Evolutionary conservation across 2,888 invertebrate species (phyloP).

Genomic region (Eristalis arbustorum): DNA sequence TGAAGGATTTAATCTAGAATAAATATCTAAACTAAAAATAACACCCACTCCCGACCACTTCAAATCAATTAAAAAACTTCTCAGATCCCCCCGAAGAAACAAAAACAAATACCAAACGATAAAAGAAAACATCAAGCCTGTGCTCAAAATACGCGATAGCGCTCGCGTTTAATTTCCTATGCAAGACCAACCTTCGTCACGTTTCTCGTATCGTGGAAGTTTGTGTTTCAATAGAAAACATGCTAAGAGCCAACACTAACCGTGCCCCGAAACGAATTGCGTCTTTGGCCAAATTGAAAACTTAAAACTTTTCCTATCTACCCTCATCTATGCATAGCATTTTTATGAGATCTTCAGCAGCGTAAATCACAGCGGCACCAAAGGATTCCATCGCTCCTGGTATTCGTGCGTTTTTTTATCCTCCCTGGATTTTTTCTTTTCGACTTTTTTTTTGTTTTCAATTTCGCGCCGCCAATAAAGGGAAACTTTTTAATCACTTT

Average conservation of each 20-base stretch:
- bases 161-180: slow-evolving; percentile 18
- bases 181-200: slow-evolving; percentile 63
- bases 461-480: slow-evolving; percentile 63
- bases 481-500: slow-evolving; percentile 70
- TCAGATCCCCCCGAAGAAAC: not conserved
- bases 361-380: slow-evolving; percentile 64
- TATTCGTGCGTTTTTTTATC: not conserved
- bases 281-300: slow-evolving; percentile 61
- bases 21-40: not conserved
- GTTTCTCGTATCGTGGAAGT: slow-evolving; percentile 12
- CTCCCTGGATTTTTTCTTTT: not conserved
- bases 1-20: not conserved
- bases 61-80: slow-evolving; percentile 58
- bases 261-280: slow-evolving; percentile 52
- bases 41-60: not conserved
- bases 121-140: slow-evolving; percentile 21
- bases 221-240: slow-evolving; percentile 25
- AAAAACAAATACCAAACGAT: not conserved
- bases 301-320: slow-evolving; percentile 67
- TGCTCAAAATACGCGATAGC: slow-evolving; percentile 12
- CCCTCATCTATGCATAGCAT: slow-evolving; percentile 66
- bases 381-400: slow-evolving; percentile 47
- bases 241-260: slow-evolving; percentile 9
- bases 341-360: slow-evolving; percentile 55
- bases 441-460: slow-evolving; percentile 22